These are phyloP conservation scores for Aptenodytes patagonicus DNA, from an alignment of 2,113 vertebrate genomes.

Conservation along the genomic window DNA sequence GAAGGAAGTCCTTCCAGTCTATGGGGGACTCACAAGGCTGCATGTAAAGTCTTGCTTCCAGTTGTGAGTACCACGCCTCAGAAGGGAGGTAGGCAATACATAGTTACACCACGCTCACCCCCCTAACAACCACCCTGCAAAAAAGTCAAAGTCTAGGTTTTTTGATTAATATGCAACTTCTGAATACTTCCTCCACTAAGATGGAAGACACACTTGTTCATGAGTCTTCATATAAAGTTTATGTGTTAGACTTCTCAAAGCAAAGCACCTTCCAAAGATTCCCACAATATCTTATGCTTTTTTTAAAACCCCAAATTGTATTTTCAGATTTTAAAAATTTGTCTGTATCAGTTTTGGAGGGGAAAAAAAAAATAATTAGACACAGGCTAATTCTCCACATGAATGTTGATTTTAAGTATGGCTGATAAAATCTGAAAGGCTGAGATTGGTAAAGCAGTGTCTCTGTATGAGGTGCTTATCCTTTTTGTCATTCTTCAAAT, in stretches of 20 bases:
- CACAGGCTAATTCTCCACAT: neutral
- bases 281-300: neutral
- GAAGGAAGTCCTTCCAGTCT: neutral
- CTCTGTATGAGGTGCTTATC: neutral
- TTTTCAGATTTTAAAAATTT: neutral
- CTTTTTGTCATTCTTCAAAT: neutral
- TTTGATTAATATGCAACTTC: neutral
- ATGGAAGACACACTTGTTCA: neutral
- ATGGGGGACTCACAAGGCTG: neutral
- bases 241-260: neutral
- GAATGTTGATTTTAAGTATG: fast-evolving
- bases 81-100: neutral
- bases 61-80: neutral
- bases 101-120: neutral
- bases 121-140: neutral
- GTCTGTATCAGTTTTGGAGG: neutral
- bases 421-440: neutral
- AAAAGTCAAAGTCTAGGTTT: neutral
- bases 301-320: neutral
- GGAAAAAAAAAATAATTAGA: neutral
- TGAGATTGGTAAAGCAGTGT: neutral
- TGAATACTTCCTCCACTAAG: neutral
- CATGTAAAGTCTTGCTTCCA: neutral
- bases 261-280: neutral
- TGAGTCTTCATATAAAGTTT: neutral